phyloP scores from a whole-genome alignment of 2,113 vertebrate genomes.

The Asarcornis scutulata region DNA sequence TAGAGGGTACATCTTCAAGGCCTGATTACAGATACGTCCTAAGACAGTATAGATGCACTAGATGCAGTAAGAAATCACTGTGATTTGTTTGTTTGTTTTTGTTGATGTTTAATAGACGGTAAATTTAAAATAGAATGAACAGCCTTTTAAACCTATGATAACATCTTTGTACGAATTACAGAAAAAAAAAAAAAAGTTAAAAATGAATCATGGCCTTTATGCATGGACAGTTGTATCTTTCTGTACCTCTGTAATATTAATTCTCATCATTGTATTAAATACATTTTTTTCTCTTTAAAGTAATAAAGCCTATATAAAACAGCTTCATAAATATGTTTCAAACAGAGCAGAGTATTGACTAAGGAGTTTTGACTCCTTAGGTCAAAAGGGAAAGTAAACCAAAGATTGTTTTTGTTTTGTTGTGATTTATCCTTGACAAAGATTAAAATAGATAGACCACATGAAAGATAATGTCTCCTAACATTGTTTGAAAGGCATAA shows the following conservation, averaged over 20 bases:
- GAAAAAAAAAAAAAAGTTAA: neutral
- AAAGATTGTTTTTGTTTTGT: neutral
- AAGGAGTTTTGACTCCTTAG: neutral
- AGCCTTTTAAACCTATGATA: neutral
- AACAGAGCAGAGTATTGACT: neutral
- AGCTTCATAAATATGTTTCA: neutral
- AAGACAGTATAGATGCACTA: neutral
- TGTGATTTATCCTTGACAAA: neutral
- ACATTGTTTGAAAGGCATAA: neutral
- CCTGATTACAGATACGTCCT: neutral
- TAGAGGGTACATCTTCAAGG: neutral
- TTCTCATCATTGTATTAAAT: neutral
- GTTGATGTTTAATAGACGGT: neutral
- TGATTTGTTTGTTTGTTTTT: too few species aligned
- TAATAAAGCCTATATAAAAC: neutral
- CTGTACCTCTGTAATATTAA: accelerated
- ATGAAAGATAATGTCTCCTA: neutral
- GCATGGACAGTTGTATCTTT: neutral
- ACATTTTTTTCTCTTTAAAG: neutral
- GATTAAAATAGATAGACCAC: neutral
- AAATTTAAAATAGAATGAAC: neutral
- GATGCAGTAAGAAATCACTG: neutral
- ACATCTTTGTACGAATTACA: neutral
- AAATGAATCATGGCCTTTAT: neutral
- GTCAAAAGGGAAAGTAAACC: neutral